Conservation (phyloP, 2,888 invertebrate species). For the Altica lythri region DNA sequence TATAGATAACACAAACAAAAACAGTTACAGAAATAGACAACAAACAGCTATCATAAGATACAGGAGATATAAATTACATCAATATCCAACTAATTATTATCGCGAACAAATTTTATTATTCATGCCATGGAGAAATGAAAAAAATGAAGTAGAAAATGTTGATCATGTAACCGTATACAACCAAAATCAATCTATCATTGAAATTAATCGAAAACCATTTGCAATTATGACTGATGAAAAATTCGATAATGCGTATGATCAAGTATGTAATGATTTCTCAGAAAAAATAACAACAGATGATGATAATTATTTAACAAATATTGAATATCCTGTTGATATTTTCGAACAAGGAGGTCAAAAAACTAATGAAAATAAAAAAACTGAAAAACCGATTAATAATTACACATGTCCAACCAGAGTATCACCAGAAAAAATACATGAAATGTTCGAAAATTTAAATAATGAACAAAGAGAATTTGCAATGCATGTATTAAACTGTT, state of each 20-base stretch:
- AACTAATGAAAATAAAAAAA: neutral
- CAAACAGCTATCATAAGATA: slow-evolving; percentile 3
- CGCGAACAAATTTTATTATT: slow-evolving; percentile 25
- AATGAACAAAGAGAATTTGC: neutral
- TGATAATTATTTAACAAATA: too few relatives aligned
- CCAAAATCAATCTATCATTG: neutral
- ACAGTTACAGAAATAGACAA: neutral
- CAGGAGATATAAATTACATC: slow-evolving; percentile 3
- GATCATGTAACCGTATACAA: neutral
- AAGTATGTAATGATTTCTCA: neutral
- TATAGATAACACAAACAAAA: too few relatives aligned
- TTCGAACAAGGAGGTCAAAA: neutral
- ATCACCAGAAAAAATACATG: neutral
- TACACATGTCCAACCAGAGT: neutral
- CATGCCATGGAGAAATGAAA: slow-evolving; percentile 22
- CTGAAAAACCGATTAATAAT: too few relatives aligned
- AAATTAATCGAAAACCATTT: slow-evolving; percentile 1
- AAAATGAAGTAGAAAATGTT: slow-evolving; percentile 14
- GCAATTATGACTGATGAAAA: slow-evolving; percentile 7
- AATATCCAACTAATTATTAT: slow-evolving; percentile 18
- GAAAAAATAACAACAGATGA: neutral
- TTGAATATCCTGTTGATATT: neutral
- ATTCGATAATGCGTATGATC: slow-evolving; percentile 12
- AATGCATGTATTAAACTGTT: slow-evolving; percentile 1
- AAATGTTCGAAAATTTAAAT: neutral